Evolutionary conservation across 2,113 vertebrate genomes (phyloP), one percentile per base, ranked within the genome.

Genomic region (Festucalex cinctus): DNA sequence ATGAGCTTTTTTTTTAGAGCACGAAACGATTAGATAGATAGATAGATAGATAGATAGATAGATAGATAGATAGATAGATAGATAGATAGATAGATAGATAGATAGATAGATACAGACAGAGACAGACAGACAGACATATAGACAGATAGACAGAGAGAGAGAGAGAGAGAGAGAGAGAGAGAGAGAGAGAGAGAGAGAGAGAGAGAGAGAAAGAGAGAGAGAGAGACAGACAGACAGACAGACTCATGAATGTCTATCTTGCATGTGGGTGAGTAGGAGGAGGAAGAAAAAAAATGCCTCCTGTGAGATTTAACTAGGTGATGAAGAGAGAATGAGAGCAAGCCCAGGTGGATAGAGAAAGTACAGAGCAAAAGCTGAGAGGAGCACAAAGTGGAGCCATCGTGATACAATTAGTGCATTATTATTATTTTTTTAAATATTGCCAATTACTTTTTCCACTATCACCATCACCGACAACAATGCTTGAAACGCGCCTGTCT

Each of bases 401-500:
- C 5, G 16, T 57, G 13, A 32, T 19, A 32, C 26, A 17, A 32
- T 32, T 17, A 17, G 54, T 56, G 54, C 54, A 28, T n/a, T n/a
- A n/a, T n/a, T n/a, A n/a, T n/a, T n/a, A n/a, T n/a, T n/a, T n/a
- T 32, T 32, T 32, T 32, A 32, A 32, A 32, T 14, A 46, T 46
- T 7, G 43, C 43, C 16, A 17, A n/a, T 48, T 20, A 48, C 46
- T 7, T 49, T 49, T 49, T 20, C 48, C 48, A 5, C 20, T 9
- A 19, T 49, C 48, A 46, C 1, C 48, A 8, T 9, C 63, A 26
- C 2, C 28, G 67, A 56, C 74, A 48, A 69, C n/a, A 35, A 92
- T 92, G 92, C 80, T 75, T 73, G 75, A 77, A 3, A 16, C 81
- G 17, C 86, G 85, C 73, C 69, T 91, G 41, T 72, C 91, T 74